Base-by-base conservation (phyloP, 1,140 invertebrate species). In the Anoplophora glabripennis region DNA sequence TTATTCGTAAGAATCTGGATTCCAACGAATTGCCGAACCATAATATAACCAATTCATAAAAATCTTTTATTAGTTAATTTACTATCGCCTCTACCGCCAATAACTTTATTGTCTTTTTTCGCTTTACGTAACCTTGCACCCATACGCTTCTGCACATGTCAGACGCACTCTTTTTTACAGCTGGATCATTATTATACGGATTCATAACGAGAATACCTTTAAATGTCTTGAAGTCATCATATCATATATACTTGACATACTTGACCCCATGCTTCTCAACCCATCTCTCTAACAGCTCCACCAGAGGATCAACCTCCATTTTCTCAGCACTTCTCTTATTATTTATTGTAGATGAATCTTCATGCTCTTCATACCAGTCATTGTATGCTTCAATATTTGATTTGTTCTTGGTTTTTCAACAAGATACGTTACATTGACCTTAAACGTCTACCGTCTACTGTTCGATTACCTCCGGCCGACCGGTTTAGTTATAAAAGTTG, bases 11-110 rank as follows among this genome's bases (percentile, higher is more conserved):
- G 64, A 70, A 59, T 67, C 63, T 51, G 14, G 40, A 57, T 72
- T 62, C 51, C 68, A 45, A 14, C 66, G 57, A 52, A 75, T 75
- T 38, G 72, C 70, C 53, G 69, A 56, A 12, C 67, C 66, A 55
- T 70, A 73, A 48, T 68, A 71, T 9, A 63, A 46, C 61, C 46
- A 67, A 61, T 47, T 69, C 63, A 57, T 63, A 53, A 12, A 75
- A 67, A 17, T 60, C n/a, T n/a, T 56, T 61, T 63, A 21, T 48
- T 57, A 44, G 66, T 67, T 10, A 71, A 53, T 37, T 46, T 49
- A 48, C 61, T 7, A 21, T 64, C 37, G n/a, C 54, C 21, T 37
- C 37, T 18, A 58, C 42, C 34, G 59, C 36, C 61, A 57, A 17
- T 66, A 64, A 36, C 63, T 61, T 63, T 58, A 56, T 14, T 53